Evolutionary conservation across 2,797 vertebrate genomes (phyloP), one percentile per base, ranked within the genome.

Genomic region (Centropyge bicolor): DNA sequence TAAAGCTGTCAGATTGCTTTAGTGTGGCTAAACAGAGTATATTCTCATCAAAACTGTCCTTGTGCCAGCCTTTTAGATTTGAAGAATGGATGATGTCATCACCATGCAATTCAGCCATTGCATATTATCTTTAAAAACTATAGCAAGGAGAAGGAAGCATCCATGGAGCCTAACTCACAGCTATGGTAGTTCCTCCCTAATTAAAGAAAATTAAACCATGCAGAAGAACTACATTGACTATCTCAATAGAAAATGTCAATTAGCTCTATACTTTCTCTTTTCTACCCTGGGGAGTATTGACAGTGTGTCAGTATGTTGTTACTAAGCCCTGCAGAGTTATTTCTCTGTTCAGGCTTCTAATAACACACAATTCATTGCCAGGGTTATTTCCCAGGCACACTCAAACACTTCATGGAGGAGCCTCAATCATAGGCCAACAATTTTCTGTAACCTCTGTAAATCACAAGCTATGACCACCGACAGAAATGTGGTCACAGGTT

Each of bases 31-130:
- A 68, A 68, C 55, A 40, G 22, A 51, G 43, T 31, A 6, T 64
- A 20, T 56, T 78, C 41, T 60, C 20, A 70, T 67, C 40, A 59
- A 19, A 65, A 51, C 40, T 8, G 13, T 60, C 55, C 38, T 55
- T 55, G 45, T 70, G 22, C 17, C 61, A 64, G 76, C 8, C 41
- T 49, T 71, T 76, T 54, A 54, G 19, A 70, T 59, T 48, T 51
- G 35, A 74, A 59, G 72, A 22, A 16, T 1, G 31, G 61, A 76
- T 84, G 79, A 87, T 86, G 74, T 78, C 65, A 82, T 68, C 59
- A 20, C 27, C 27, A 16, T 62, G 78, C 49, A 87, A 79, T 61
- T 70, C 52, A 24, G 61, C 6, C 8, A 14, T 40, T n/a, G 24
- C 46, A 66, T 48, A 78, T n/a, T 24, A 46, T 49, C n/a, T 17